Evolutionary conservation across 2,113 vertebrate species (phyloP).

Genomic region (Hoplias malabaricus): DNA sequence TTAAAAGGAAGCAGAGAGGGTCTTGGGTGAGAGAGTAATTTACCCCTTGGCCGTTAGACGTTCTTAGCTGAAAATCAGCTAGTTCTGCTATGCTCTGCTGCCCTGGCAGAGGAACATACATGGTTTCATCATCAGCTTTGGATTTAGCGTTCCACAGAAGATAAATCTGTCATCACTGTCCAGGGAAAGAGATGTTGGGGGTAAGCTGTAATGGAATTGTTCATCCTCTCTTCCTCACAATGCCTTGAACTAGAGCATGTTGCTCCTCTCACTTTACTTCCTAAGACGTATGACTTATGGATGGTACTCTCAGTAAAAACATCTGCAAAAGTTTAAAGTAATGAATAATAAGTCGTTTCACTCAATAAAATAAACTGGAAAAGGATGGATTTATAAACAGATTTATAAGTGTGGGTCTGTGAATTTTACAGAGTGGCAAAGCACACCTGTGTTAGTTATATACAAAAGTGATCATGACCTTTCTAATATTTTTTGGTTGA

Average conservation of each 20-base stretch:
- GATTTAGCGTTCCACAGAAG: conserved; percentile 57
- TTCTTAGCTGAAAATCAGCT: not conserved
- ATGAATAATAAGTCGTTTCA: too few relatives aligned
- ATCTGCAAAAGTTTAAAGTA: not conserved
- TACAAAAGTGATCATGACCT: too few relatives aligned
- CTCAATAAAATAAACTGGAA: too few relatives aligned
- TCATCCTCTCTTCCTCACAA: conserved; percentile 30
- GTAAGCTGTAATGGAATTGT: conserved; percentile 45
- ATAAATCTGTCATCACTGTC: conserved; percentile 63
- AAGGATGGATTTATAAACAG: too few relatives aligned
- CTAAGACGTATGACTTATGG: not conserved
- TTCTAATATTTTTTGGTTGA: too few relatives aligned
- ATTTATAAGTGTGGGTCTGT: too few relatives aligned
- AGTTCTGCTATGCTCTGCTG: conserved; percentile 1
- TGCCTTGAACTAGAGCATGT: not conserved
- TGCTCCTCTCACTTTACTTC: not conserved
- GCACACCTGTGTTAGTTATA: too few relatives aligned
- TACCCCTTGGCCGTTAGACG: not conserved
- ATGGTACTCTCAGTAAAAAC: not conserved
- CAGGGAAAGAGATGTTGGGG: conserved; percentile 41
- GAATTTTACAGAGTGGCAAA: too few relatives aligned
- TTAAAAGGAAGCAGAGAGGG: not conserved
- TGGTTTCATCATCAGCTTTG: conserved; percentile 61
- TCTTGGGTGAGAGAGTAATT: not conserved
- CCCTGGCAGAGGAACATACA: conserved; percentile 51